Base-by-base conservation (phyloP, 2,888 invertebrate species). In the Cinara cedri region DNA sequence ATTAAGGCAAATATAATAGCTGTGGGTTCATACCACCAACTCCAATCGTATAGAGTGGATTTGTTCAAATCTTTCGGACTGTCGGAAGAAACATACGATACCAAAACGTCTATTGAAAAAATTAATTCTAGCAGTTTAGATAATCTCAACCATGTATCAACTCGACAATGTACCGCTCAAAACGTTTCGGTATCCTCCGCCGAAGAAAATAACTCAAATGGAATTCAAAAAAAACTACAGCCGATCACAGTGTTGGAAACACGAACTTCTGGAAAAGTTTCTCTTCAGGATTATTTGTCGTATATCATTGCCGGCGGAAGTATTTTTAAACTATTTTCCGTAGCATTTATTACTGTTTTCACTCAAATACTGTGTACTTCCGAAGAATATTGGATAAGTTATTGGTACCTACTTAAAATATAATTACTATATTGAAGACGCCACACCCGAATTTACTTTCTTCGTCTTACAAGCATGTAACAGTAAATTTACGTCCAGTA, bases 291-390 rank as follows among this genome's bases (percentile, higher is more conserved):
- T 1, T 94, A 94, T 85, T 87, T 86, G 62, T 89, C 90, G 14
- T 94, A 94, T 86, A 88, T 94, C 80, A 85, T 86, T 14, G 92
- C 93, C 1, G 91, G 92, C 65, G 93, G 94, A 0, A 89, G 90
- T 82, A 88, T 88, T 82, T 87, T 88, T 63, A 84, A 91, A 3
- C 88, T 92, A 46, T 83, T 88, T 16, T 84, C 90, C 0, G 88
- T 93, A 86, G 82, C 91, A 6, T 62, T 89, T 2, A 88, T 91
- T 26, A 92, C 91, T 82, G 9, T 91, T 0, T 13, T 89, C 16
- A 88, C 91, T 1, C 91, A 92, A 83, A 84, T 86, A 0, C 84
- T 88, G n/a, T 90, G 89, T 1, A 92, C 90, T 81, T 85, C 88
- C 1, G 89, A 89, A 0, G 93, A 93, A 84, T 92, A 88, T 83